A percentile compares a stretch with the other conserved stretches of the same genome.
phyloP scores from a whole-genome alignment of 2,888 invertebrate species.

The Taenaris catops region DNA sequence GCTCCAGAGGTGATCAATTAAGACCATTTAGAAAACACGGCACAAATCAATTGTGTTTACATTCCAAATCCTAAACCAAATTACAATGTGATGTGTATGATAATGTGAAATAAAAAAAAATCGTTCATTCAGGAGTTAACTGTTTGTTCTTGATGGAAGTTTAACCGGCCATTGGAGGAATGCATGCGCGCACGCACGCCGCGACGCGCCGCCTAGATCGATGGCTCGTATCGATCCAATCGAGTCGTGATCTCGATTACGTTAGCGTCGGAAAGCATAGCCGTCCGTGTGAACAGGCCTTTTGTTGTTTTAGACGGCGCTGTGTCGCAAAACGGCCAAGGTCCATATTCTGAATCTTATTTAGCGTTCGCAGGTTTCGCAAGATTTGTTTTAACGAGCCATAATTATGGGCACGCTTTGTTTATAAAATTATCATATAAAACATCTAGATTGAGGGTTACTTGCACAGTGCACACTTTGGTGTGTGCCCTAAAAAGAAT shows the following conservation, averaged over 20 bases:
- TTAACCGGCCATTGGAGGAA: constrained; percentile 39
- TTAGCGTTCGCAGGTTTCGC: constrained; percentile 14
- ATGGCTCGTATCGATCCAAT: constrained; percentile 72
- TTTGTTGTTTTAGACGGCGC: constrained; percentile 39
- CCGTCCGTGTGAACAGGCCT: constrained; percentile 55
- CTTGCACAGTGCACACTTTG: constrained; percentile 48
- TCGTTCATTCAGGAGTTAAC: too few species aligned
- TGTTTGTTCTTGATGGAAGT: too few species aligned
- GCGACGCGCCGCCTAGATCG: constrained; percentile 59
- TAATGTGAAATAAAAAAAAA: too few species aligned
- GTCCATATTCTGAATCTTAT: constrained; percentile 19
- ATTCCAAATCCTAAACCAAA: too few species aligned
- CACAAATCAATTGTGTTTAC: too few species aligned
- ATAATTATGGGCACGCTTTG: constrained; percentile 14
- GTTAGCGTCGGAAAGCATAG: constrained; percentile 52
- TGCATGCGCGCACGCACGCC: constrained; percentile 66
- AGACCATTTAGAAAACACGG: too few species aligned
- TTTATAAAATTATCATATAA: constrained; percentile 10
- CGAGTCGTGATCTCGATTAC: constrained; percentile 74
- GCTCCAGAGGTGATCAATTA: too few species aligned
- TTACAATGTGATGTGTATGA: too few species aligned
- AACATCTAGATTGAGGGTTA: too few species aligned
- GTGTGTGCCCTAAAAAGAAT: constrained; percentile 41
- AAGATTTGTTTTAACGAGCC: constrained; percentile 10
- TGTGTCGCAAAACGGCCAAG: constrained; percentile 19